Base-by-base conservation (phyloP, 1,140 invertebrate species). In the Pantala flavescens region DNA sequence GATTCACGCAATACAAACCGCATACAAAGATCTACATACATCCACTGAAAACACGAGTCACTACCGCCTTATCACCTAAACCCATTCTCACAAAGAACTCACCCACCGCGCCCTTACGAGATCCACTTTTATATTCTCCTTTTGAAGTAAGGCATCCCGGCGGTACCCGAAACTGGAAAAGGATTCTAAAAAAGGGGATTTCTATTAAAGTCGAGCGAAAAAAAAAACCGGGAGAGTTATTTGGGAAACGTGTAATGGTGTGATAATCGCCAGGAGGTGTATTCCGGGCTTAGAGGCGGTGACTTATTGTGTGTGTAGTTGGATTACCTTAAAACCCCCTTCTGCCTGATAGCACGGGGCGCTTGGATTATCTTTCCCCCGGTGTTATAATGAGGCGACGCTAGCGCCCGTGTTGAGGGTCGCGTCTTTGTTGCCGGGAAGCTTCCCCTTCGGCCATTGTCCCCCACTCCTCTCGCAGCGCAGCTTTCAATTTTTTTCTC, bases 301-400 rank as follows among this genome's bases (percentile, higher is more conserved):
- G 49, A 63, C 16, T 63, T 63, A 19, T 63, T 63, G 49, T 63
- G 49, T 63, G 49, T 63, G n/a, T 63, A 63, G 49, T 63, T 16
- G 49, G 49, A 63, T 63, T 63, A 63, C 49, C 49, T 12, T 63
- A 16, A 63, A 19, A 16, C 49, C 49, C 49, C 49, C 49, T 21
- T 63, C 49, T 63, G 49, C n/a, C n/a, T 63, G 49, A 63, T 19
- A 21, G 49, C 49, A 63, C 14, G 49, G 49, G 49, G 49, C n/a
- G 49, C 49, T 21, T 63, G 49, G 49, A 63, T 63, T 63, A 63
- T 16, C 49, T 21, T 9, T 63, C 49, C 49, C 49, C 49, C n/a
- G 49, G 49, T 63, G 49, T 63, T 63, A 63, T 63, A 63, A 63
- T 63, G 49, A 63, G 49, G 49, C n/a, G 49, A 63, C 49, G 49